Base-by-base conservation (phyloP, 30 jellyfish, hydroid and myxozoan genomes). In the Chrysaora quinquecirrha region DNA sequence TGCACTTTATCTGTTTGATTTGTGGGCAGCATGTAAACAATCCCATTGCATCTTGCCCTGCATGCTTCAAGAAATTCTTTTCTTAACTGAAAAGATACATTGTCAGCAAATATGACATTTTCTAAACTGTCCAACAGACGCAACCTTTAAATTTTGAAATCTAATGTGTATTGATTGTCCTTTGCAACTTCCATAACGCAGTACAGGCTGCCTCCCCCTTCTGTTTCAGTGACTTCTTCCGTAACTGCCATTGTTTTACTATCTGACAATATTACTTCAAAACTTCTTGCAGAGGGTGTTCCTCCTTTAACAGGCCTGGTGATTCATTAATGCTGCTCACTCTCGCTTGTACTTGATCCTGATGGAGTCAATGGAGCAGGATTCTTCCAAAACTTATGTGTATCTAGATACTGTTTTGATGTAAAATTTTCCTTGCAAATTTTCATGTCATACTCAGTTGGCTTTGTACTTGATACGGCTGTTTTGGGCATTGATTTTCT, bases 331-430 rank as follows among this genome's bases (percentile, higher is more conserved):
- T 38, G 54, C 54, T 38, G 54, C 54, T 38, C n/a, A n/a, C n/a
- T n/a, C n/a, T n/a, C 54, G 54, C 6, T 14, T 38, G 54, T 6
- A 38, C 54, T 38, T 38, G 54, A 38, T 38, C 54, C 54, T 38
- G 54, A 38, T 3, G 6, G 54, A 38, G 54, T 14, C 14, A 14
- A 38, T 34, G 84, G 28, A 0, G 34, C 84, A 49, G 67, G 50
- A 48, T 72, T 71, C 68, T 72, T 43, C 84, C 84, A 72, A 34
- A 30, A 47, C 27, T 34, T 52, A 72, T 72, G 71, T 16, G 48
- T 72, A 29, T 23, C 73, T 2, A 72, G 84, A 46, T 72, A 72
- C 68, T 72, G 84, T 52, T 72, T 49, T 20, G 84, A 72, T 46
- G 71, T 72, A 58, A 72, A 65, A 65, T 28, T 65, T 27, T 32